Evolutionary conservation across 2,113 vertebrate genomes (phyloP).

Genomic region (Pelvicachromis taeniatus): DNA sequence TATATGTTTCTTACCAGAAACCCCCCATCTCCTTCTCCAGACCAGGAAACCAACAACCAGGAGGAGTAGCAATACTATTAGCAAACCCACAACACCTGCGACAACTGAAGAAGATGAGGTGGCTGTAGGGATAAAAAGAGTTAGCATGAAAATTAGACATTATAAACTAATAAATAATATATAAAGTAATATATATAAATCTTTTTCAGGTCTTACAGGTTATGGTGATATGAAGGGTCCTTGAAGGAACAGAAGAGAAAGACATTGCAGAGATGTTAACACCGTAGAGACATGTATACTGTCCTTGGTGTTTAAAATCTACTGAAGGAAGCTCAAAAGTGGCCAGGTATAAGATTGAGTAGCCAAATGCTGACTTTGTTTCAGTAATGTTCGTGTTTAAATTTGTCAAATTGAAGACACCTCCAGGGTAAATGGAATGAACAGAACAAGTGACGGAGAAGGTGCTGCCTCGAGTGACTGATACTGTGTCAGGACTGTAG

Average conservation of each 20-base stretch:
- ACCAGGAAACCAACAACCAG: slow-evolving; percentile 18
- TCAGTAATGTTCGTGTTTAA: background rate
- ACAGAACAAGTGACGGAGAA: slow-evolving; percentile 54
- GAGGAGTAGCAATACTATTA: slow-evolving; percentile 37
- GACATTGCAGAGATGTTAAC: slow-evolving; percentile 37
- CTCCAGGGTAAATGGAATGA: slow-evolving; percentile 28
- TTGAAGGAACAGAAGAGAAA: slow-evolving; percentile 49
- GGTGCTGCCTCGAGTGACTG: slow-evolving; percentile 17
- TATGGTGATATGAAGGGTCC: slow-evolving; percentile 37
- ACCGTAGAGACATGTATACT: slow-evolving; percentile 39
- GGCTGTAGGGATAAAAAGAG: background rate
- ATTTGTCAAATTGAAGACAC: slow-evolving; percentile 44
- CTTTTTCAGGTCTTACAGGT: slow-evolving; percentile 20
- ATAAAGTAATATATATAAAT: background rate
- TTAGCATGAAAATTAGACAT: background rate
- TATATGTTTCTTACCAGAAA: slow-evolving; percentile 26
- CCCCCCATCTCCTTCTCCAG: slow-evolving; percentile 40
- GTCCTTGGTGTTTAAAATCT: slow-evolving; percentile 15
- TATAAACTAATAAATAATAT: background rate
- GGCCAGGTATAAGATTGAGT: slow-evolving; percentile 35
- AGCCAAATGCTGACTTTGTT: background rate
- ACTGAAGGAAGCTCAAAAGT: slow-evolving; percentile 42
- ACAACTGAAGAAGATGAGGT: slow-evolving; percentile 4
- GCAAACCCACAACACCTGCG: background rate
- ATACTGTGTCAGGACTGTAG: slow-evolving; percentile 47